phyloP scores from a whole-genome alignment of 1,140 invertebrate genomes.

The Zelostemma sp. region DNA sequence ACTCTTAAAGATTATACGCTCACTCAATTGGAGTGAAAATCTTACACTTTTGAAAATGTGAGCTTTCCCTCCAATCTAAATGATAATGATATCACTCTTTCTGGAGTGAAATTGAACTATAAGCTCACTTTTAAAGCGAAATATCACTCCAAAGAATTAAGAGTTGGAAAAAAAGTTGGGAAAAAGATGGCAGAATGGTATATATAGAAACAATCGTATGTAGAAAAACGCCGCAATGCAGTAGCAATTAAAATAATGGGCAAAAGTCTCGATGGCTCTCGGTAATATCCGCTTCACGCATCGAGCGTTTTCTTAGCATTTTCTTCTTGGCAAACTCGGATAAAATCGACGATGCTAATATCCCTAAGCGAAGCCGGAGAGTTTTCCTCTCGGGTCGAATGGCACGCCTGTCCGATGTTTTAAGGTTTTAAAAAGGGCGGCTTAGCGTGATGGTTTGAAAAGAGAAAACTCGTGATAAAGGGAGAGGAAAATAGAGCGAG shows the following conservation, averaged over 20 bases:
- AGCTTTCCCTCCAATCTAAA: too few species aligned
- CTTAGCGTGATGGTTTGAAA: slow-evolving; percentile 49
- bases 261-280: slow-evolving; percentile 35
- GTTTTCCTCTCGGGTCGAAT: slow-evolving; percentile 59
- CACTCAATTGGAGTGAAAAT: too few species aligned
- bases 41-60: too few species aligned
- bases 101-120: too few species aligned
- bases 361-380: slow-evolving; percentile 58
- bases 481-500: slow-evolving; percentile 24
- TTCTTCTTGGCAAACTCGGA: slow-evolving; percentile 11
- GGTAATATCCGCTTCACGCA: slow-evolving; percentile 27
- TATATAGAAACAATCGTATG: too few species aligned
- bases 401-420: slow-evolving; percentile 58
- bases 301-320: slow-evolving; percentile 4
- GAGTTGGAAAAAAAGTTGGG: too few species aligned
- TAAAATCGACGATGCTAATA: slow-evolving; percentile 56
- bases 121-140: too few species aligned
- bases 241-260: slow-evolving; percentile 44
- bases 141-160: too few species aligned
- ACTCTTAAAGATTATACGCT: too few species aligned
- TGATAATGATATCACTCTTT: too few species aligned
- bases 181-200: too few species aligned
- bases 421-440: slow-evolving; percentile 66
- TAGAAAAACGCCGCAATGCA: not conserved
- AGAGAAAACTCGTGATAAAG: slow-evolving; percentile 30